Evolutionary conservation across 2,113 vertebrate genomes (phyloP).

Genomic region (Pungitius pungitius): DNA sequence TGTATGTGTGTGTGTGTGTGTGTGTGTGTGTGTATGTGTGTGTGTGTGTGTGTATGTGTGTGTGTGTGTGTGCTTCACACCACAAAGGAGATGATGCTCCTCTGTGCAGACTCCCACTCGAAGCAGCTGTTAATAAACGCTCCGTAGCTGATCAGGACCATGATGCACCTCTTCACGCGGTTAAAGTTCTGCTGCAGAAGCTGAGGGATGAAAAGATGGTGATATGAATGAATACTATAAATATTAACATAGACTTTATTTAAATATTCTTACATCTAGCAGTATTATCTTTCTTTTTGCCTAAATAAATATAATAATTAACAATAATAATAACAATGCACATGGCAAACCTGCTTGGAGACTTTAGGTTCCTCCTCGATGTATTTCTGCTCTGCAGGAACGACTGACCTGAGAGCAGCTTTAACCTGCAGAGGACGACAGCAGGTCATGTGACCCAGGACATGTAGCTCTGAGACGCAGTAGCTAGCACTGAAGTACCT

Average conservation of each 20-base stretch:
- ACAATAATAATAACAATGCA: neutral
- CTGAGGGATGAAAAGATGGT: slow-evolving; percentile 67
- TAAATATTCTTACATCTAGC: too few relatives aligned
- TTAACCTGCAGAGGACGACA: slow-evolving; percentile 83
- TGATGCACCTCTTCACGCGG: slow-evolving; percentile 88
- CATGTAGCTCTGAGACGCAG: neutral
- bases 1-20: neutral
- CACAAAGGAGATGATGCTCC: slow-evolving; percentile 91
- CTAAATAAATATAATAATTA: too few relatives aligned
- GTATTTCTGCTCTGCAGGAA: slow-evolving; percentile 93
- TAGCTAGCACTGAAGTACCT: too few relatives aligned
- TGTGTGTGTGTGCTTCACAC: slow-evolving; percentile 76
- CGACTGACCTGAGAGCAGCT: slow-evolving; percentile 90
- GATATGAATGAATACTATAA: neutral
- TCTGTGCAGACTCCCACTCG: slow-evolving; percentile 91
- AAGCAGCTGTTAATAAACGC: slow-evolving; percentile 94
- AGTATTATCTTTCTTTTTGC: too few relatives aligned
- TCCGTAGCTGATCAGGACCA: slow-evolving; percentile 87
- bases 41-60: slow-evolving; percentile 2
- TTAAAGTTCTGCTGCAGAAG: slow-evolving; percentile 90
- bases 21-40: neutral
- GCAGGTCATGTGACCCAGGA: neutral
- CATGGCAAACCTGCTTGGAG: slow-evolving; percentile 82
- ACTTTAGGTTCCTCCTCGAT: slow-evolving; percentile 95
- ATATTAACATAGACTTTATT: too few relatives aligned